phyloP scores from a whole-genome alignment of 2,888 invertebrate species.

The Lasioglossum calceatum region DNA sequence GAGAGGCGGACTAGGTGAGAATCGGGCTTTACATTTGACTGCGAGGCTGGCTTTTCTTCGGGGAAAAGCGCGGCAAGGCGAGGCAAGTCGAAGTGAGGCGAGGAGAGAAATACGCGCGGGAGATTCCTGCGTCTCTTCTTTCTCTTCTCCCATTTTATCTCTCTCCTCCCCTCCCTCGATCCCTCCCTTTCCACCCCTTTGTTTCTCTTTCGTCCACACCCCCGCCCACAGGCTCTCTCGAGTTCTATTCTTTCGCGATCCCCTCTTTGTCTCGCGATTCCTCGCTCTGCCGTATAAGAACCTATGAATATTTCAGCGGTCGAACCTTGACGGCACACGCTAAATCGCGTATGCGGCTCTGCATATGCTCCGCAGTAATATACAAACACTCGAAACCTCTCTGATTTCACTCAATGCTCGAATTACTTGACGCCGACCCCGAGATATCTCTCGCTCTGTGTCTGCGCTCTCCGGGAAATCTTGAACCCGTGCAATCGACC shows the following conservation, averaged over 20 bases:
- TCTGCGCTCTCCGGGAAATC: neutral
- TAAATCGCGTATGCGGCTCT: slow-evolving; percentile 50
- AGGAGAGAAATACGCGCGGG: neutral
- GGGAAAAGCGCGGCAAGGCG: neutral
- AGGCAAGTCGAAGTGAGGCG: neutral
- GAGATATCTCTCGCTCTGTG: neutral
- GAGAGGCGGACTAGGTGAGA: slow-evolving; percentile 29
- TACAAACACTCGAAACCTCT: slow-evolving; percentile 34
- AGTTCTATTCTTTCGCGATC: slow-evolving; percentile 6
- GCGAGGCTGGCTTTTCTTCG: slow-evolving; percentile 27
- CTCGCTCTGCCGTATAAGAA: slow-evolving; percentile 25
- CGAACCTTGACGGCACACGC: slow-evolving; percentile 48
- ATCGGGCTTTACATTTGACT: slow-evolving; percentile 50
- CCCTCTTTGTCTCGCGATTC: slow-evolving; percentile 25
- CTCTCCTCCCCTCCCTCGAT: neutral
- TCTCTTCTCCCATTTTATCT: slow-evolving; percentile 16
- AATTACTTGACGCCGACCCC: slow-evolving; percentile 38
- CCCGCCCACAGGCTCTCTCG: neutral
- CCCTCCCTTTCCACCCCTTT: neutral
- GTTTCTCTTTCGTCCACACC: neutral
- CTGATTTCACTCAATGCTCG: slow-evolving; percentile 55
- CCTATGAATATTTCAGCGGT: slow-evolving; percentile 68
- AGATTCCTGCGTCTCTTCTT: slow-evolving; percentile 1
- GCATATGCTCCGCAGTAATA: slow-evolving; percentile 33
- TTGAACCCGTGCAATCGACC: no score